Conservation (phyloP, 2,797 vertebrate genomes). For the Danio kyathit region DNA sequence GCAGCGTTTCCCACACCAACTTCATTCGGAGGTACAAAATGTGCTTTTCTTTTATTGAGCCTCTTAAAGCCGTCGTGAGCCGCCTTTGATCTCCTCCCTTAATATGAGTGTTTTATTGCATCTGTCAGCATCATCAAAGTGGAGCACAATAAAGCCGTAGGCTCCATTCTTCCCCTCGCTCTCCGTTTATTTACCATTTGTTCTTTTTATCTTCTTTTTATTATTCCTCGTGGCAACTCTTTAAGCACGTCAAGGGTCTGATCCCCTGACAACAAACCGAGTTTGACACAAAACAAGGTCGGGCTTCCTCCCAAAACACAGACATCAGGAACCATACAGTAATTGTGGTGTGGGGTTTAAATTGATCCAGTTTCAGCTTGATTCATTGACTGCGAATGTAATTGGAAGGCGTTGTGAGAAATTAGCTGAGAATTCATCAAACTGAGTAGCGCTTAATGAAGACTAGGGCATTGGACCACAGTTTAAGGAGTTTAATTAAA, state of each 20-base stretch:
- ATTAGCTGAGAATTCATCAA: slow-evolving; percentile 47
- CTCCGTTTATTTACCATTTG: slow-evolving; percentile 57
- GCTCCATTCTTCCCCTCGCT: slow-evolving; percentile 40
- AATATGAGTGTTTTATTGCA: slow-evolving; percentile 61
- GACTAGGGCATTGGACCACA: slow-evolving; percentile 18
- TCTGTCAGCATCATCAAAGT: slow-evolving; percentile 62
- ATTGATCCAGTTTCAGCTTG: slow-evolving; percentile 17
- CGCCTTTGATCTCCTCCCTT: slow-evolving; percentile 55
- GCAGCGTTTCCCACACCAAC: slow-evolving; percentile 16
- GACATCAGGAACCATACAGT: slow-evolving; percentile 2
- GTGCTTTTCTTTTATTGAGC: slow-evolving; percentile 47
- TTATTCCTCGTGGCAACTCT: slow-evolving; percentile 49
- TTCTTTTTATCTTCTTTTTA: slow-evolving; percentile 55
- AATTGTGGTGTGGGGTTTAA: slow-evolving; percentile 5
- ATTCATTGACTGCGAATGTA: slow-evolving; percentile 42
- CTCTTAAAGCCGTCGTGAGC: slow-evolving; percentile 48
- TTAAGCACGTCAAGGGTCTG: slow-evolving; percentile 49
- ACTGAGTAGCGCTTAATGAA: slow-evolving; percentile 27
- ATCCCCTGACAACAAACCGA: slow-evolving; percentile 45
- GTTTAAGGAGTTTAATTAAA: slow-evolving; percentile 32
- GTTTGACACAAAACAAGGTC: slow-evolving; percentile 37
- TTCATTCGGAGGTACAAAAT: slow-evolving; percentile 37
- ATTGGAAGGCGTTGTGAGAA: slow-evolving; percentile 21
- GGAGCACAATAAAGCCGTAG: slow-evolving; percentile 54
- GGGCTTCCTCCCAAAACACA: slow-evolving; percentile 17